phyloP scores from a whole-genome alignment of 2,113 vertebrate species.

The Calonectris borealis region DNA sequence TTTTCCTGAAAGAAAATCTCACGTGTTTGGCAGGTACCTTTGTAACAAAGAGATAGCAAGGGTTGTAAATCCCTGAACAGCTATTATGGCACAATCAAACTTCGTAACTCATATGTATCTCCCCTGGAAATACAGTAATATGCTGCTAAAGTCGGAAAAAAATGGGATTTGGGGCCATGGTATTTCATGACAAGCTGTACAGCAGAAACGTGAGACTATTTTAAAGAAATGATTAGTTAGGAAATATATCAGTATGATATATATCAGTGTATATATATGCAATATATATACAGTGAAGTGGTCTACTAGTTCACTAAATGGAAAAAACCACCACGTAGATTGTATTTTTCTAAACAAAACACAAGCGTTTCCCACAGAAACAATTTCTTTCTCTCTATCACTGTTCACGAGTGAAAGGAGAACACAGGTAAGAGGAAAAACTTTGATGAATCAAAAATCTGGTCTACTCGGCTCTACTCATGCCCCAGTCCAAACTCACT shows the following conservation, averaged over 20 bases:
- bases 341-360: not conserved
- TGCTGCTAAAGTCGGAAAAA: not conserved
- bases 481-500: not conserved
- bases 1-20: constrained; percentile 34
- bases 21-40: not conserved
- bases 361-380: not conserved
- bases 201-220: not conserved
- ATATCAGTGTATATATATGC: not conserved
- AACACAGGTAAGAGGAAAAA: not conserved
- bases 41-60: constrained; percentile 13
- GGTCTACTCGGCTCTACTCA: not conserved
- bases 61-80: constrained; percentile 5
- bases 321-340: not conserved
- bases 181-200: not conserved
- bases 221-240: not conserved
- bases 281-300: not conserved
- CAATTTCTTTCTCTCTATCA: not conserved
- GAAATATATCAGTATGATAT: not conserved
- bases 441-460: not conserved
- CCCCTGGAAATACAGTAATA: not conserved
- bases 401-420: not conserved
- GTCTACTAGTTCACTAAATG: not conserved
- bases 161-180: not conserved
- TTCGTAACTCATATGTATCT: not conserved
- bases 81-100: not conserved